Conservation (phyloP, 2,797 vertebrate species). For the Amblyraja radiata region DNA sequence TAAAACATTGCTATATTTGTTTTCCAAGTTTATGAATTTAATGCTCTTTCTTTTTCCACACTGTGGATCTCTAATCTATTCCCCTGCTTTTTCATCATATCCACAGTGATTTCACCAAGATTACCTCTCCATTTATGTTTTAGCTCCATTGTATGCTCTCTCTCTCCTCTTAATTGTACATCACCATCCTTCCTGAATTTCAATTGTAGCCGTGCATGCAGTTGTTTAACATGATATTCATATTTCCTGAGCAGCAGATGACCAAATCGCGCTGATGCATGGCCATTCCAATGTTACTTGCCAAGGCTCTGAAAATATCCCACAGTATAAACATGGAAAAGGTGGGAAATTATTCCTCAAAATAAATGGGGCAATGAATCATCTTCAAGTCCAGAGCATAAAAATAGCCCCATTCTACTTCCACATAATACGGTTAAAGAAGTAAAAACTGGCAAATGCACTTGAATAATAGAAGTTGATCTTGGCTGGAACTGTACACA, state of each 20-base stretch:
- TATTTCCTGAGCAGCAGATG: neutral
- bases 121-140: neutral
- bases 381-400: neutral
- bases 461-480: slow-evolving; percentile 4
- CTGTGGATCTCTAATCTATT: neutral
- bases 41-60: neutral
- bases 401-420: neutral
- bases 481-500: neutral
- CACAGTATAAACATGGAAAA: slow-evolving; percentile 21
- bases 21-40: neutral
- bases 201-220: neutral
- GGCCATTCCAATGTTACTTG: neutral
- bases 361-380: neutral
- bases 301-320: neutral
- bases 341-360: neutral
- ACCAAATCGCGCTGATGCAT: neutral
- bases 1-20: neutral
- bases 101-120: neutral
- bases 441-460: neutral
- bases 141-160: neutral
- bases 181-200: neutral
- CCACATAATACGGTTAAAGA: neutral
- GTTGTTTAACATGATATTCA: neutral
- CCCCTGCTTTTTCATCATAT: neutral
- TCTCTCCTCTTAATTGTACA: neutral